Base-by-base conservation (phyloP, 2,888 invertebrate genomes). In the Agrotis segetum region DNA sequence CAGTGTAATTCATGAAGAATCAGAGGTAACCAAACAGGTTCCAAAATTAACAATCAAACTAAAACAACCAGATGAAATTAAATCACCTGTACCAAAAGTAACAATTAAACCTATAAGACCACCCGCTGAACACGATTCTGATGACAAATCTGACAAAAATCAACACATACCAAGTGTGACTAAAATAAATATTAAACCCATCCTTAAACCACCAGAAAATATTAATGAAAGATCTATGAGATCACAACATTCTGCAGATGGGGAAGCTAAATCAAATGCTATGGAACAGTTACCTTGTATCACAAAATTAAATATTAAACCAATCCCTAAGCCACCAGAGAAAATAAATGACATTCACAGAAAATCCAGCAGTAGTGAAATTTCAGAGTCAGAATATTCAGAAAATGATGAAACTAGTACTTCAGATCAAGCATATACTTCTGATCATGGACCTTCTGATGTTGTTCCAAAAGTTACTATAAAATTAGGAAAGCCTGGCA, bases 321-420 rank as follows among this genome's bases (percentile, higher is more conserved):
- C 94, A 85, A 94, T 97, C 83, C 90, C 86, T 49, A 95, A 92
- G 86, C 94, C 94, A 75, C 94, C 95, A 74, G 95, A 96, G 79
- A 95, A 94, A 85, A 92, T 95, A 47, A 94, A 95, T 91, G 95
- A 95, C 77, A 85, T 92, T 66, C 95, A 96, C 82, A 92, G 96
- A 83, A 96, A 96, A 85, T 96, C 95, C 34, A 95, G 95, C 82
- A 96, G 95, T 84, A 96, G 96, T 93, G 96, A 96, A 91, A 94
- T 95, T 88, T 96, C 96, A 61, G 96, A 96, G 91, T 96, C 95
- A 11, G 96, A 96, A 88, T 96, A 94, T 86, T 96, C 96, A 71
- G 96, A 96, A 90, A 96, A 95, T 96, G 97, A 96, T 92, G 96
- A 92, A 90, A 96, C 87, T 85, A 96, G 95, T 82, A 93, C 94